Conservation (phyloP, 2,113 vertebrate genomes). For the Spea multiplicata region DNA sequence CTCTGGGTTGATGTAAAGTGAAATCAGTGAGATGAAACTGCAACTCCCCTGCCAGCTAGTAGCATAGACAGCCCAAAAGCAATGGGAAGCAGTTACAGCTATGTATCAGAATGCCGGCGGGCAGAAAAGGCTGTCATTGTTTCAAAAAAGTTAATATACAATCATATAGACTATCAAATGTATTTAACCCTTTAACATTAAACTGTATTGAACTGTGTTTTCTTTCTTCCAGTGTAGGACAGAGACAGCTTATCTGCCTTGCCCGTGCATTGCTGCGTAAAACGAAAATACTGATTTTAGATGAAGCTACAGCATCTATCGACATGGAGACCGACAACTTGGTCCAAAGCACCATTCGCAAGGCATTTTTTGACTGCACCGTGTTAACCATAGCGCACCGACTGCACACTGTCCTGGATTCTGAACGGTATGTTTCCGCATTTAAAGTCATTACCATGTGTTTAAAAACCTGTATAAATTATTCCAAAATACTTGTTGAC, state of each 20-base stretch:
- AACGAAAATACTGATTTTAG: constrained; percentile 62
- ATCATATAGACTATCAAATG: too few relatives aligned
- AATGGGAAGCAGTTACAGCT: too few relatives aligned
- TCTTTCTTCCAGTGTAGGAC: constrained; percentile 56
- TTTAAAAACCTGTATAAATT: too few relatives aligned
- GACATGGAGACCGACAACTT: constrained; percentile 59
- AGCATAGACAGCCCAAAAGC: too few relatives aligned
- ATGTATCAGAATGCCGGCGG: too few relatives aligned
- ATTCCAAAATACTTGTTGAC: neutral
- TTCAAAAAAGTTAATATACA: too few relatives aligned
- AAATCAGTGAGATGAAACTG: too few relatives aligned
- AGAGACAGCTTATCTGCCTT: constrained; percentile 64
- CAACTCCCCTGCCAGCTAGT: too few relatives aligned
- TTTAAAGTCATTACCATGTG: too few relatives aligned
- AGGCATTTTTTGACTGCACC: constrained; percentile 60
- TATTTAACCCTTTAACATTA: too few relatives aligned
- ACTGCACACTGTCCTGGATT: constrained; percentile 58
- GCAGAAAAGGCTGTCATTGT: too few relatives aligned
- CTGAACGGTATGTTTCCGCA: constrained; percentile 52
- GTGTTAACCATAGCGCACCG: constrained; percentile 60
- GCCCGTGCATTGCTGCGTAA: constrained; percentile 59
- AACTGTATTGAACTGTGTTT: neutral
- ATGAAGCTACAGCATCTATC: constrained; percentile 60
- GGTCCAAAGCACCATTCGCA: constrained; percentile 58
- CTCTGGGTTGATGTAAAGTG: too few relatives aligned